phyloP scores from a whole-genome alignment of 2,888 invertebrate species.

The Crossocerus cetratus region DNA sequence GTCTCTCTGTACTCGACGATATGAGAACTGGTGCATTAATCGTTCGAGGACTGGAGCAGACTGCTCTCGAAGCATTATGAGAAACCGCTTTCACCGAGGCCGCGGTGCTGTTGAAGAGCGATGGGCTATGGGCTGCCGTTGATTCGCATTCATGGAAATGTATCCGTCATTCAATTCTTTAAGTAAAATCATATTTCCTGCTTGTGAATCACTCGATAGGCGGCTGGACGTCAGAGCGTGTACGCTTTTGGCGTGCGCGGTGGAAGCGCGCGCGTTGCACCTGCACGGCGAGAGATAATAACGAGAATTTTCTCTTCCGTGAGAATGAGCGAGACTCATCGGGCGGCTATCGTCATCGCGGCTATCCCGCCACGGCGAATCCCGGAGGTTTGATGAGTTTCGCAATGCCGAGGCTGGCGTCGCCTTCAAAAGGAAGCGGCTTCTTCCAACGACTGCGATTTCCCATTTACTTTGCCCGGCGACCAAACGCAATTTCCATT shows the following conservation, averaged over 20 bases:
- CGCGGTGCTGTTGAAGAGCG: no score
- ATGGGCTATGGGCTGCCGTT: not conserved
- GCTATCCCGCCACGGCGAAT: constrained; percentile 30
- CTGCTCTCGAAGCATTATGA: not conserved
- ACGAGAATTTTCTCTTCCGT: constrained; percentile 63
- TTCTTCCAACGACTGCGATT: constrained; percentile 13
- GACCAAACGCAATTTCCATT: constrained; percentile 16
- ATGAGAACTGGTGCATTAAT: no score
- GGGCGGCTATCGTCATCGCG: constrained; percentile 55
- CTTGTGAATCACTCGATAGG: constrained; percentile 42
- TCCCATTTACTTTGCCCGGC: constrained; percentile 31
- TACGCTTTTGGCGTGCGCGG: constrained; percentile 52
- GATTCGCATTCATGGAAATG: not conserved
- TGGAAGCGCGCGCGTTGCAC: constrained; percentile 34
- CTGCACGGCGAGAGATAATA: constrained; percentile 45
- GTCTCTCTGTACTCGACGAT: constrained; percentile 23
- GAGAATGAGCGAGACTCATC: constrained; percentile 68
- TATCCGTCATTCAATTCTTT: constrained; percentile 20
- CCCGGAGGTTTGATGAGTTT: constrained; percentile 40
- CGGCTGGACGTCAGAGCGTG: constrained; percentile 18
- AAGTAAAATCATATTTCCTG: constrained; percentile 16
- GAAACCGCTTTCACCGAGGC: not conserved
- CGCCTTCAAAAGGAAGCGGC: constrained; percentile 39
- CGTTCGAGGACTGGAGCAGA: no score
- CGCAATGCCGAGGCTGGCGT: constrained; percentile 39